Percentiles rank a stretch among this genome's conserved stretches.
Evolutionary conservation across 2,113 vertebrate genomes (phyloP).

Genomic region (Onychostoma macrolepis): DNA sequence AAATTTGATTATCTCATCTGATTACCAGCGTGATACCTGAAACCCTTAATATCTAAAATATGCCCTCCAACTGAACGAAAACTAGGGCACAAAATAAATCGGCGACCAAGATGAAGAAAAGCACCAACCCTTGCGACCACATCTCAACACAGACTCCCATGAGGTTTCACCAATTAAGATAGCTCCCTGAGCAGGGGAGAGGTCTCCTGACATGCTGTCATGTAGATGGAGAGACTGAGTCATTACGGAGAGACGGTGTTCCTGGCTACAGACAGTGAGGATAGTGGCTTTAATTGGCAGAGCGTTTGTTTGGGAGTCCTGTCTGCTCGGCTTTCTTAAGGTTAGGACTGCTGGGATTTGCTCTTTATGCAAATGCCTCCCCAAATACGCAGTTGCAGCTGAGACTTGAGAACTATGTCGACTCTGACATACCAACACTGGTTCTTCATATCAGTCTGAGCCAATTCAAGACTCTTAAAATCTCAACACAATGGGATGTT

Average conservation of each 20-base stretch:
- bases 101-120: constrained; percentile 56
- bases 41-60: constrained; percentile 38
- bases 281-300: constrained; percentile 61
- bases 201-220: constrained; percentile 62
- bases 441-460: constrained; percentile 37
- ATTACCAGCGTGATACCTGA: constrained; percentile 27
- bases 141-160: constrained; percentile 50
- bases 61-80: constrained; percentile 42
- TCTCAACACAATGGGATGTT: not conserved
- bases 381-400: constrained; percentile 50
- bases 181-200: constrained; percentile 54
- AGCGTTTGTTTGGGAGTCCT: constrained; percentile 59
- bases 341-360: constrained; percentile 62
- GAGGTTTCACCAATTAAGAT: constrained; percentile 63
- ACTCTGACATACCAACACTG: constrained; percentile 10
- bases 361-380: constrained; percentile 59
- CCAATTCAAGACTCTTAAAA: constrained; percentile 29
- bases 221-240: constrained; percentile 62
- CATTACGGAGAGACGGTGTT: constrained; percentile 52
- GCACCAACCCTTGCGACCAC: constrained; percentile 46
- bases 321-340: constrained; percentile 55
- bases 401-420: constrained; percentile 45
- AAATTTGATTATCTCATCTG: not conserved
- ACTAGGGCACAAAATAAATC: constrained; percentile 58
- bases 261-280: constrained; percentile 54